Evolutionary conservation across 2,113 vertebrate species (phyloP).

Genomic region (Crocuta crocuta): DNA sequence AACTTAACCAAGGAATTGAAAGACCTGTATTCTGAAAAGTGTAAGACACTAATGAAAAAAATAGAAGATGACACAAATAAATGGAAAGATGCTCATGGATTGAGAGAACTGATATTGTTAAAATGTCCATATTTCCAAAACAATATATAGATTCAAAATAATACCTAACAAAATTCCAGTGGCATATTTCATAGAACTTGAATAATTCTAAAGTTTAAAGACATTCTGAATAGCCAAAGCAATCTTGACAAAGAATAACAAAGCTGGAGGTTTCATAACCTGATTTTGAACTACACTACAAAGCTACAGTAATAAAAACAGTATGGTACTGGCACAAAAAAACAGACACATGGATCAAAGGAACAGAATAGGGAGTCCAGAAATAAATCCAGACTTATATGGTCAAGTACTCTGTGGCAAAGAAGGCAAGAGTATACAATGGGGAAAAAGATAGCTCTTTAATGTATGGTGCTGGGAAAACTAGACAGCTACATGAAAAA

Average conservation of each 20-base stretch:
- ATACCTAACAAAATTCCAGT: background rate
- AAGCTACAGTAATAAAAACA: background rate
- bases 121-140: background rate
- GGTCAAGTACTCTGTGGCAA: background rate
- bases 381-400: background rate
- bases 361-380: background rate
- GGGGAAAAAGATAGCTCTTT: background rate
- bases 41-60: background rate
- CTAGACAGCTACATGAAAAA: background rate
- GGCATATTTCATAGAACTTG: background rate
- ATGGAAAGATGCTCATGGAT: background rate
- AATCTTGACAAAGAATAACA: background rate
- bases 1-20: background rate
- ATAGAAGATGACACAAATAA: background rate
- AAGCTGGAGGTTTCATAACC: background rate
- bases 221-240: background rate
- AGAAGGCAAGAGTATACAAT: background rate
- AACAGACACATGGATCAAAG: background rate
- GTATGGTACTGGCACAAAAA: background rate
- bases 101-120: background rate
- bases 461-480: background rate
- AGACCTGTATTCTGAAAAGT: background rate
- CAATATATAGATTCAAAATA: background rate
- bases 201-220: background rate
- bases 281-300: background rate